These are phyloP conservation scores for Liasis olivaceus DNA, from an alignment of 2,797 vertebrate species.

Conservation along the genomic window DNA sequence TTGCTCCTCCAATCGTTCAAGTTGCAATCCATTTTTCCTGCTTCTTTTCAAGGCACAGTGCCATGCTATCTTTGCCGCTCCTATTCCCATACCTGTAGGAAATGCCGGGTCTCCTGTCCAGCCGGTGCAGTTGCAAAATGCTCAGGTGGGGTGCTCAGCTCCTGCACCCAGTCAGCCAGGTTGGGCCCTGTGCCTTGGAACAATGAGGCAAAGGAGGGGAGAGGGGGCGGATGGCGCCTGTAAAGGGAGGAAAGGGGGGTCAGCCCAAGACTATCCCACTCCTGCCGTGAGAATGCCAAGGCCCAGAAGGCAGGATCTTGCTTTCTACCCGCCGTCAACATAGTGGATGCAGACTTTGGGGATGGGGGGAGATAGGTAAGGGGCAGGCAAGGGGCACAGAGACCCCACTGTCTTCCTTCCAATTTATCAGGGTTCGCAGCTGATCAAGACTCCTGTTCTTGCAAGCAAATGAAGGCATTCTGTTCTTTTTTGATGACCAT, in stretches of 20 bases:
- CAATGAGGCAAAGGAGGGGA: slow-evolving; percentile 58
- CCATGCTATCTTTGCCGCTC: fast-evolving
- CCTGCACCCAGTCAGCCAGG: slow-evolving; percentile 83
- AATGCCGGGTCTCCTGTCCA: slow-evolving; percentile 69
- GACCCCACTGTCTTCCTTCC: neutral
- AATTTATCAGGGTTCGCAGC: too few relatives aligned
- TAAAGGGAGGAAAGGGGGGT: slow-evolving; percentile 14
- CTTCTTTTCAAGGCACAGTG: too few relatives aligned
- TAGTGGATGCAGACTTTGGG: neutral
- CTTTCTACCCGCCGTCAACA: neutral
- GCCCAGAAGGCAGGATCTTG: neutral
- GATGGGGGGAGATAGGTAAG: neutral
- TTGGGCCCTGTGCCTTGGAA: slow-evolving; percentile 79
- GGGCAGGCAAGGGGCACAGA: neutral
- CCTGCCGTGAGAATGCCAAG: too few relatives aligned
- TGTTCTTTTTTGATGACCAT: too few relatives aligned
- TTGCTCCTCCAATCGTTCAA: too few relatives aligned
- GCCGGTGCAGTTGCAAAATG: slow-evolving; percentile 18
- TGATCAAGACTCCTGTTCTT: too few relatives aligned
- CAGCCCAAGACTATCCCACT: too few relatives aligned
- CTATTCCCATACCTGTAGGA: slow-evolving; percentile 77
- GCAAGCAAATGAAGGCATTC: too few relatives aligned
- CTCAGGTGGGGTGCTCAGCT: slow-evolving; percentile 71
- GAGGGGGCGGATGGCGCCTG: neutral
- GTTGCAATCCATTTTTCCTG: too few relatives aligned